phyloP scores from a whole-genome alignment of 2,797 vertebrate species.

The Eospalax fontanierii region DNA sequence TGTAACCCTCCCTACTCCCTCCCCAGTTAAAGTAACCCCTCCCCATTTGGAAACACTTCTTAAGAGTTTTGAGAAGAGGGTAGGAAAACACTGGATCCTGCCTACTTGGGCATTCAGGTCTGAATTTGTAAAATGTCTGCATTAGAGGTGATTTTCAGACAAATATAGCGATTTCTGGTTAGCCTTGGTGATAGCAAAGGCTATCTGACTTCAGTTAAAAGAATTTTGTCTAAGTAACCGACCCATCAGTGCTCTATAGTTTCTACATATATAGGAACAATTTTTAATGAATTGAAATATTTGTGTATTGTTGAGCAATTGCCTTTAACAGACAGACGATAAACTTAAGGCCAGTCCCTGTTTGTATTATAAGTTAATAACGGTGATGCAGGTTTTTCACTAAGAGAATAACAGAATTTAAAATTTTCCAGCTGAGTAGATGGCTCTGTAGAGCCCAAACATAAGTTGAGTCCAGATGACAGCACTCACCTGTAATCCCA shows the following conservation, averaged over 20 bases:
- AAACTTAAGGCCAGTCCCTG: neutral
- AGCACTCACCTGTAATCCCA: too few species aligned
- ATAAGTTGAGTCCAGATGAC: too few species aligned
- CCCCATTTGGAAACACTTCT: too few species aligned
- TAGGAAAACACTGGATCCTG: neutral
- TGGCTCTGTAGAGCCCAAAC: too few species aligned
- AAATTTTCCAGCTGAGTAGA: too few species aligned
- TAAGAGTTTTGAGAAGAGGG: neutral
- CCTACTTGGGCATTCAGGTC: neutral
- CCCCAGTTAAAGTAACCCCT: too few species aligned
- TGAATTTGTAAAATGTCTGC: neutral
- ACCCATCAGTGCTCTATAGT: neutral
- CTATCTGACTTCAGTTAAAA: neutral
- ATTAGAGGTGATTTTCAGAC: neutral
- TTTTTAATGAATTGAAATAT: slow-evolving; percentile 13
- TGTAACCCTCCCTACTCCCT: too few species aligned
- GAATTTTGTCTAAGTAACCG: neutral
- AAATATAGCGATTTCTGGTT: neutral
- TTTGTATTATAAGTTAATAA: neutral
- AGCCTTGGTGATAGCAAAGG: neutral
- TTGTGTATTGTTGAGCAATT: neutral
- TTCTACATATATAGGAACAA: neutral
- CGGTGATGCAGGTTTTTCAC: neutral
- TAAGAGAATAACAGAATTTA: neutral
- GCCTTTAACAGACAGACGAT: neutral